These are phyloP conservation scores for Colostygia pectinataria DNA, from an alignment of 2,888 invertebrate species.

Conservation along the genomic window DNA sequence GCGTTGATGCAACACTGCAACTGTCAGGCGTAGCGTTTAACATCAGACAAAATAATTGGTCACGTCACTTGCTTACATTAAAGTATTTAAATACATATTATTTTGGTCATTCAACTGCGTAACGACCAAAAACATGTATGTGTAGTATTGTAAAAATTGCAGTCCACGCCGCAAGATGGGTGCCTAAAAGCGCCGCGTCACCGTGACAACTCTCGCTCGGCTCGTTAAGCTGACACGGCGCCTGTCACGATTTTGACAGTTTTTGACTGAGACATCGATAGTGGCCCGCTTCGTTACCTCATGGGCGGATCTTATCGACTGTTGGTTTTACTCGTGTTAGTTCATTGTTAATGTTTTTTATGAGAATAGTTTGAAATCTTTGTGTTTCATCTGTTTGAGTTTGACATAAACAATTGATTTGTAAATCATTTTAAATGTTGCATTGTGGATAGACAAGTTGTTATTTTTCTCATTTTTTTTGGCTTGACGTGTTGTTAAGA, in stretches of 20 bases:
- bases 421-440: conserved; percentile 5
- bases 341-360: conserved; percentile 68
- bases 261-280: conserved; percentile 83
- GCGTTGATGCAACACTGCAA: too few relatives aligned
- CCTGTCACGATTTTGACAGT: conserved; percentile 81
- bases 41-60: too few relatives aligned
- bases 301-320: conserved; percentile 75
- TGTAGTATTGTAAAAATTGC: conserved; percentile 31
- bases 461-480: too few relatives aligned
- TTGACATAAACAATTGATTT: conserved; percentile 38
- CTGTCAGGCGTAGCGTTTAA: too few relatives aligned
- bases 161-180: conserved; percentile 66
- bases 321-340: conserved; percentile 74
- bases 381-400: conserved; percentile 39
- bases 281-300: conserved; percentile 71
- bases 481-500: too few relatives aligned
- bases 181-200: conserved; percentile 59
- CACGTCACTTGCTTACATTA: too few relatives aligned
- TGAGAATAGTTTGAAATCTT: conserved; percentile 48
- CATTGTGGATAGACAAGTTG: not conserved
- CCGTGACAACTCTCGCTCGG: conserved; percentile 59
- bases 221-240: conserved; percentile 80
- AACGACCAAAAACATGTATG: too few relatives aligned
- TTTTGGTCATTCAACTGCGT: too few relatives aligned
- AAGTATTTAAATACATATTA: too few relatives aligned